phyloP scores from a whole-genome alignment of 2,888 invertebrate species.

The Tetragnatha montana region DNA sequence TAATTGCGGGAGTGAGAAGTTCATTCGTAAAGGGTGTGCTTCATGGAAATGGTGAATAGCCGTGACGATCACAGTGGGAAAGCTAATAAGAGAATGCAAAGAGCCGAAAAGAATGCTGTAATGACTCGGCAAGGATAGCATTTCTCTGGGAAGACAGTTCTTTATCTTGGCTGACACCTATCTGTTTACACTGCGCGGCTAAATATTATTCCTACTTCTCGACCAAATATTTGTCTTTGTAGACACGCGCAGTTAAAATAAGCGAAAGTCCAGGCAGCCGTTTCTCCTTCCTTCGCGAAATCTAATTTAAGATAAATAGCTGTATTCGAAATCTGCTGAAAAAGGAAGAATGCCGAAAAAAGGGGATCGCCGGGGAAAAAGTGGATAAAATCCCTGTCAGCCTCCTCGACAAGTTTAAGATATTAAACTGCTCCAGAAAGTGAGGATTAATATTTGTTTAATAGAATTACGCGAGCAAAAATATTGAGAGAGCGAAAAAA shows the following conservation, averaged over 20 bases:
- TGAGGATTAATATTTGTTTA: slow-evolving; percentile 59
- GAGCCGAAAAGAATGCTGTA: slow-evolving; percentile 8
- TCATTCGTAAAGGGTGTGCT: too few relatives aligned
- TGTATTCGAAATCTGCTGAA: slow-evolving; percentile 45
- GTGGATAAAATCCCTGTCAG: slow-evolving; percentile 16
- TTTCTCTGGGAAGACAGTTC: slow-evolving; percentile 3
- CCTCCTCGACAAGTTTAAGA: slow-evolving; percentile 50
- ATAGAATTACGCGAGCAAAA: slow-evolving; percentile 60
- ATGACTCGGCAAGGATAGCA: background rate
- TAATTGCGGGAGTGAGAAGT: too few relatives aligned
- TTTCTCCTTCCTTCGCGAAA: slow-evolving; percentile 6
- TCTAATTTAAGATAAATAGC: slow-evolving; percentile 62
- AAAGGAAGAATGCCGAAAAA: slow-evolving; percentile 17
- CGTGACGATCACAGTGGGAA: background rate
- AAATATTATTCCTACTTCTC: slow-evolving; percentile 38
- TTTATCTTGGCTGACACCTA: slow-evolving; percentile 29
- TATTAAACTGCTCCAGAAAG: slow-evolving; percentile 50
- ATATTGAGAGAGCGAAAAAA: slow-evolving; percentile 46
- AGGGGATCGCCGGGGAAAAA: background rate
- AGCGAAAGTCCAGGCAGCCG: slow-evolving; percentile 20
- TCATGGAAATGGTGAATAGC: too few relatives aligned
- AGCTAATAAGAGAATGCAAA: slow-evolving; percentile 26
- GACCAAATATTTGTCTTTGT: slow-evolving; percentile 42
- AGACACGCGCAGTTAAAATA: slow-evolving; percentile 36
- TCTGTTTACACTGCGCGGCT: slow-evolving; percentile 41